These are phyloP conservation scores for Lasioglossum leucozonium DNA, from an alignment of 2,888 invertebrate species.

Conservation along the genomic window DNA sequence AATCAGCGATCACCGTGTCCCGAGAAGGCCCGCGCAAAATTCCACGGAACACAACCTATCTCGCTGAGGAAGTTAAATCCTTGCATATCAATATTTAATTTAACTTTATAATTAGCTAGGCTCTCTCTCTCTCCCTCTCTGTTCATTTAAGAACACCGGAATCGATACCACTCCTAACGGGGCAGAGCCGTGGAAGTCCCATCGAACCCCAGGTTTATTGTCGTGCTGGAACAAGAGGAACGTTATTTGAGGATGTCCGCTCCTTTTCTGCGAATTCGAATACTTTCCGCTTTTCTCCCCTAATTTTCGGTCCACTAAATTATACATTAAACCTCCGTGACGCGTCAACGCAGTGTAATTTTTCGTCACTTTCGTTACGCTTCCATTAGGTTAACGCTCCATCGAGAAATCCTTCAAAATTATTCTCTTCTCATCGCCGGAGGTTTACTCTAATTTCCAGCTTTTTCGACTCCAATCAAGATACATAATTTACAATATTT, in stretches of 20 bases:
- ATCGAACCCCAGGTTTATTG: constrained; percentile 13
- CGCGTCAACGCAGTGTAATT: background rate
- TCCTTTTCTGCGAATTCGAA: background rate
- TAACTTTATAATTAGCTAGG: constrained; percentile 54
- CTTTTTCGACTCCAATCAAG: no score
- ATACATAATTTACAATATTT: background rate
- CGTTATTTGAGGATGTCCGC: background rate
- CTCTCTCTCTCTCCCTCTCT: background rate
- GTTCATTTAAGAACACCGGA: constrained; percentile 43
- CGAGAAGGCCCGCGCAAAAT: constrained; percentile 22
- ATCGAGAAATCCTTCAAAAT: background rate
- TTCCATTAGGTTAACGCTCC: background rate
- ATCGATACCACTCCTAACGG: constrained; percentile 27
- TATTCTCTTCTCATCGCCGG: background rate
- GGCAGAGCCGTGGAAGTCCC: background rate
- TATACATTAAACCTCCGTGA: background rate
- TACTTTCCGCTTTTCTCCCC: background rate
- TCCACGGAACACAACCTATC: constrained; percentile 26
- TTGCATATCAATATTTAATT: constrained; percentile 59
- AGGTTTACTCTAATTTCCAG: background rate
- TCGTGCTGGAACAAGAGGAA: background rate
- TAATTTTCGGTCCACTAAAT: background rate
- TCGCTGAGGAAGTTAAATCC: constrained; percentile 33
- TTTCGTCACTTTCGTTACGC: background rate
- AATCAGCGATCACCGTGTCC: constrained; percentile 32